Conservation (phyloP, 2,888 invertebrate genomes). For the Hydrotaea cyrtoneurina region DNA sequence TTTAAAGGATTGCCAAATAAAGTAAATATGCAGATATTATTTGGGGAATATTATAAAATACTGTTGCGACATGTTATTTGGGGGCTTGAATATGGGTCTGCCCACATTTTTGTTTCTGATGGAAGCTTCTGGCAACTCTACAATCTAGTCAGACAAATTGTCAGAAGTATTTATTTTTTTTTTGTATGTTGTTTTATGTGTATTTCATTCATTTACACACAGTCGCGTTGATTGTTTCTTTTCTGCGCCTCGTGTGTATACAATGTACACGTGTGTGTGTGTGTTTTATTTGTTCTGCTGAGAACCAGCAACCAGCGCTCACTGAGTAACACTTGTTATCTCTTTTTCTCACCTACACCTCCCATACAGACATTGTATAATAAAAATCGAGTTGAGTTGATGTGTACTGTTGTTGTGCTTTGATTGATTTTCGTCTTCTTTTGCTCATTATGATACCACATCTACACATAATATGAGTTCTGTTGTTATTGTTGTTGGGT, state of each 20-base stretch:
- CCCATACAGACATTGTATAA: conserved; percentile 41
- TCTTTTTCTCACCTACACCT: conserved; percentile 58
- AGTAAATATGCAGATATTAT: not conserved
- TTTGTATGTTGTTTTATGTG: conserved; percentile 11
- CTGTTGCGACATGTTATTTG: not conserved
- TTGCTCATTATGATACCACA: conserved; percentile 24
- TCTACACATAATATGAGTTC: not conserved
- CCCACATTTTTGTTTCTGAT: not conserved
- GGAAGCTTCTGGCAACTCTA: not conserved
- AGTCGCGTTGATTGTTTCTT: conserved; percentile 31
- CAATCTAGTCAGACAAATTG: conserved; percentile 29
- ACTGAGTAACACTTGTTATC: conserved; percentile 51
- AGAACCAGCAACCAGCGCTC: conserved; percentile 10
- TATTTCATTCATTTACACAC: conserved; percentile 57
- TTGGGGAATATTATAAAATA: not conserved
- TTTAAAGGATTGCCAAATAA: not conserved
- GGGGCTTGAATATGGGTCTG: not conserved
- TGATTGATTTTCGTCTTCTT: conserved; percentile 54
- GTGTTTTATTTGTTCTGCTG: conserved; percentile 23
- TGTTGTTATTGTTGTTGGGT: not conserved
- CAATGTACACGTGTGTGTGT: too few relatives aligned
- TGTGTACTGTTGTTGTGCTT: conserved; percentile 16
- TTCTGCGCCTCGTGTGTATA: conserved; percentile 24
- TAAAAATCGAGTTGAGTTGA: conserved; percentile 20
- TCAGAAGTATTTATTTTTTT: conserved; percentile 13